phyloP scores from a whole-genome alignment of 2,113 vertebrate species.

The Aphyosemion australe region DNA sequence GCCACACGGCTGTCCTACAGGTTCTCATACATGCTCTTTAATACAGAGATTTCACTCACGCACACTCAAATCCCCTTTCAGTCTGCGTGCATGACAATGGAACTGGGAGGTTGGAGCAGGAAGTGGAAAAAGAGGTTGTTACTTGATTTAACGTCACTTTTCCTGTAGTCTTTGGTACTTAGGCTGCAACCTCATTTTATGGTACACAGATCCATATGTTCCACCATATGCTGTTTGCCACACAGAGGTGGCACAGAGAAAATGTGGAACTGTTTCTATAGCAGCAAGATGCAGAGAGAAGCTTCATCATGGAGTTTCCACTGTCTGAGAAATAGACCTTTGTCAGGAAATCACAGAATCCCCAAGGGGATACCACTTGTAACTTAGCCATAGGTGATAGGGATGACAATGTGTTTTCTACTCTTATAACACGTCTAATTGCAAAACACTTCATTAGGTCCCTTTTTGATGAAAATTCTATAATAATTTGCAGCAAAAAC shows the following conservation, averaged over 20 bases:
- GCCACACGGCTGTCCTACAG: slow-evolving; percentile 12
- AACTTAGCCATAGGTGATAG: no score
- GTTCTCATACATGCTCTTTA: background rate
- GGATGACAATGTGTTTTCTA: no score
- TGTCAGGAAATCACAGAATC: no score
- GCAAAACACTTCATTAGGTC: no score
- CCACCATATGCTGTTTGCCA: slow-evolving; percentile 18
- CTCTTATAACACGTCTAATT: no score
- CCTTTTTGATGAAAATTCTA: no score
- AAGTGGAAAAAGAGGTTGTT: slow-evolving; percentile 49
- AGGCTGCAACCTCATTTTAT: slow-evolving; percentile 16
- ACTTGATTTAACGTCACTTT: slow-evolving; percentile 50
- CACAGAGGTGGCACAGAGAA: background rate
- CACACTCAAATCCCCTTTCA: slow-evolving; percentile 8
- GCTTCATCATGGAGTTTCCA: background rate
- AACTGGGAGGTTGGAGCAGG: slow-evolving; percentile 48
- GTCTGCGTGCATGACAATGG: slow-evolving; percentile 27
- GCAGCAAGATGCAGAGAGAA: slow-evolving; percentile 1
- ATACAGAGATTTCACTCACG: slow-evolving; percentile 1
- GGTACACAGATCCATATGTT: slow-evolving; percentile 28
- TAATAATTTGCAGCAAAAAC: no score
- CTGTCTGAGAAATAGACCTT: background rate
- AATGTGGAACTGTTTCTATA: background rate
- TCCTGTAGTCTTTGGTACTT: background rate
- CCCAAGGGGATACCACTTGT: no score